Evolutionary conservation across 2,797 vertebrate species (phyloP).

Genomic region (Urophycis tenuis): DNA sequence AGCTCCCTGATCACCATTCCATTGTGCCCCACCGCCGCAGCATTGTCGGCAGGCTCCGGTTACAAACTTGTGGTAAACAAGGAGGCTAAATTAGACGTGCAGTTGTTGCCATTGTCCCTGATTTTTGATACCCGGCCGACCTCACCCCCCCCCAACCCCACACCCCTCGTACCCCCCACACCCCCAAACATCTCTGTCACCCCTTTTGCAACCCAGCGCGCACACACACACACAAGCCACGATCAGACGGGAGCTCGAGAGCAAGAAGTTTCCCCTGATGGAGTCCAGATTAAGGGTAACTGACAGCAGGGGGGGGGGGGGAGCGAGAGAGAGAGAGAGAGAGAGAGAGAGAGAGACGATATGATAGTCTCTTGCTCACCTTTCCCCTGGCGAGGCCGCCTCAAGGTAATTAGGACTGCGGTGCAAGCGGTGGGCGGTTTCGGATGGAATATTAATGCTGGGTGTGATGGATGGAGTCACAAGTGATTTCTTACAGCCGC

Average conservation of each 20-base stretch:
- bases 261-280: conserved; percentile 60
- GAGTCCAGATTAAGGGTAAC: conserved; percentile 69
- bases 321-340: too few relatives aligned
- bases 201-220: conserved; percentile 34
- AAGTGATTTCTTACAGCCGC: conserved; percentile 73
- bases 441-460: conserved; percentile 72
- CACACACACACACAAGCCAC: neutral
- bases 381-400: conserved; percentile 53
- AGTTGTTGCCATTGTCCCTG: conserved; percentile 79
- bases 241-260: conserved; percentile 57
- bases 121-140: conserved; percentile 70
- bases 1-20: conserved; percentile 73
- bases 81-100: conserved; percentile 76
- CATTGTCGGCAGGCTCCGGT: conserved; percentile 71
- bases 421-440: conserved; percentile 59
- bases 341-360: conserved; percentile 48
- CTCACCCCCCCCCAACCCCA: conserved; percentile 4
- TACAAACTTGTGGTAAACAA: conserved; percentile 76
- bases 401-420: conserved; percentile 65
- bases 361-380: conserved; percentile 58
- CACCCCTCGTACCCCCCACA: conserved; percentile 1
- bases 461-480: conserved; percentile 77
- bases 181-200: conserved; percentile 42
- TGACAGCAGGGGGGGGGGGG: conserved; percentile 54
- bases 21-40: conserved; percentile 64